These are phyloP conservation scores for Cecropterus lyciades DNA, from an alignment of 1,140 invertebrate genomes.

Conservation along the genomic window DNA sequence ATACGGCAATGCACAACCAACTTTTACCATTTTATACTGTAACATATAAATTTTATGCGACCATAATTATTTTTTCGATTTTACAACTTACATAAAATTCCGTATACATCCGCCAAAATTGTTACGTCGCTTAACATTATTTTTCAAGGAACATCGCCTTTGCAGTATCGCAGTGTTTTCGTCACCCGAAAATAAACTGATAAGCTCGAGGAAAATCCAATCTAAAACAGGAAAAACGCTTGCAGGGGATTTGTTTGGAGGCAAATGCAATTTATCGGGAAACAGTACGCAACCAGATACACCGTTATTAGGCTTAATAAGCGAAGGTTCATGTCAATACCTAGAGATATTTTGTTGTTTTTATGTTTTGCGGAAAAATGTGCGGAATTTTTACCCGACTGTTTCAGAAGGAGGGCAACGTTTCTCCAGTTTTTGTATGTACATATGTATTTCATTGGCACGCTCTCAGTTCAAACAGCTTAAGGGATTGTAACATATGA, in stretches of 20 bases:
- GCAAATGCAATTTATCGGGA: slow-evolving; percentile 32
- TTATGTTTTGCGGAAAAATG: background rate
- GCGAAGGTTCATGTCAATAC: slow-evolving; percentile 20
- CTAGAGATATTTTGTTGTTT: slow-evolving; percentile 3
- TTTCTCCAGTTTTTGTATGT: too few species aligned
- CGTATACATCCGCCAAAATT: background rate
- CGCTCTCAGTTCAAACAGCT: too few species aligned
- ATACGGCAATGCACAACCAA: too few species aligned
- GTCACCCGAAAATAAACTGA: slow-evolving; percentile 30
- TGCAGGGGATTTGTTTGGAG: slow-evolving; percentile 9
- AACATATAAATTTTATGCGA: too few species aligned
- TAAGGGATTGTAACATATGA: too few species aligned
- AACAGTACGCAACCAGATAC: slow-evolving; percentile 20
- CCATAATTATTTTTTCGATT: too few species aligned
- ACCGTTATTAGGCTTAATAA: slow-evolving; percentile 1
- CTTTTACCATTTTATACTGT: too few species aligned
- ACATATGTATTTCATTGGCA: too few species aligned
- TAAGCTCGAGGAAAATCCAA: slow-evolving; percentile 29
- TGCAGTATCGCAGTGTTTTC: slow-evolving; percentile 6
- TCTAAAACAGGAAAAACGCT: slow-evolving; percentile 13
- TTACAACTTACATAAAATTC: too few species aligned
- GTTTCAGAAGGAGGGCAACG: too few species aligned
- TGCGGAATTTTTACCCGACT: too few species aligned
- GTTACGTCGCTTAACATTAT: slow-evolving; percentile 14
- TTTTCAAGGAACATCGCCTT: slow-evolving; percentile 5